Percentiles rank a stretch among this genome's conserved stretches.
Evolutionary conservation across 2,888 invertebrate genomes (phyloP).

Genomic region (Pyrrhia umbra): DNA sequence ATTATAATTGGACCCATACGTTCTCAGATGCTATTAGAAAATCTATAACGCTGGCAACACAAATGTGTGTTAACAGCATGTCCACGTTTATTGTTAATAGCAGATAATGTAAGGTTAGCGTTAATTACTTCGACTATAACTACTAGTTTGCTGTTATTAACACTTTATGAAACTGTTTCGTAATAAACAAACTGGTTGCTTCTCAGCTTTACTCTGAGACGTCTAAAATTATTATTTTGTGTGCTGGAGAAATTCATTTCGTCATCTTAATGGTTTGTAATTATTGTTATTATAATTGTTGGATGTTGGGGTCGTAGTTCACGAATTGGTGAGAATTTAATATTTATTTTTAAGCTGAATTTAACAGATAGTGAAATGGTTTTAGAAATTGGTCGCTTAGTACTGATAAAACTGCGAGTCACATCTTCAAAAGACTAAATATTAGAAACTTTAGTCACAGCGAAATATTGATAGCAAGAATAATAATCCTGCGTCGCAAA

Average conservation of each 20-base stretch:
- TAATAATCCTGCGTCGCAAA: background rate
- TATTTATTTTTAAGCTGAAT: conserved; percentile 11
- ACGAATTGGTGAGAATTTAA: conserved; percentile 25
- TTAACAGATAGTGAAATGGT: background rate
- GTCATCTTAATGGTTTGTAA: conserved; percentile 53
- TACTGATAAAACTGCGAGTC: background rate
- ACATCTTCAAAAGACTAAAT: background rate
- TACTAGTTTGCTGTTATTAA: conserved; percentile 74
- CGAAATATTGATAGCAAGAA: background rate
- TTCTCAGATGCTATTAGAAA: conserved; percentile 42
- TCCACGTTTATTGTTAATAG: conserved; percentile 75
- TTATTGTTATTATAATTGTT: conserved; percentile 57
- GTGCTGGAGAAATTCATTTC: conserved; percentile 57
- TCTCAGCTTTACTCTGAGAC: conserved; percentile 35
- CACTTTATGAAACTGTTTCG: conserved; percentile 73
- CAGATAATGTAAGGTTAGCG: conserved; percentile 74
- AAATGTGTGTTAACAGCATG: conserved; percentile 56
- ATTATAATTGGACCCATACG: conserved; percentile 34
- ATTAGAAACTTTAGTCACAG: background rate
- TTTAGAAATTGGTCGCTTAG: background rate
- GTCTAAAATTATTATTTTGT: conserved; percentile 53
- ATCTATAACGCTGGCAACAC: conserved; percentile 36
- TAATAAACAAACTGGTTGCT: conserved; percentile 59
- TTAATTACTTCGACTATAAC: conserved; percentile 77
- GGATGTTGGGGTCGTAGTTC: conserved; percentile 42